A percentile compares a stretch with the other conserved stretches of the same genome.
phyloP scores from a whole-genome alignment of 2,888 invertebrate species.

The Caenorhabditis becei region DNA sequence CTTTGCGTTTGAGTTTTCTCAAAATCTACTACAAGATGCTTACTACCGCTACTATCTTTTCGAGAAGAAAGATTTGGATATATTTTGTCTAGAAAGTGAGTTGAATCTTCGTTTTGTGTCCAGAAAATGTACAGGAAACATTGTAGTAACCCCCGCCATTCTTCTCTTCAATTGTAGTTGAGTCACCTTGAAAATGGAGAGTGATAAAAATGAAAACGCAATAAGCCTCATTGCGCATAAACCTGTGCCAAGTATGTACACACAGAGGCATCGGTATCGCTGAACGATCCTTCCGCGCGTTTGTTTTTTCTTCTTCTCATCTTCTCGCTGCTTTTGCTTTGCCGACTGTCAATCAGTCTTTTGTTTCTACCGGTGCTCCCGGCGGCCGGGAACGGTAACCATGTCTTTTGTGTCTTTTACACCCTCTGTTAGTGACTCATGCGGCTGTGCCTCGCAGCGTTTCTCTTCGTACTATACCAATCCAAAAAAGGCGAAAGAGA shows the following conservation, averaged over 20 bases:
- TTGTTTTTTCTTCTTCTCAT: conserved; percentile 25
- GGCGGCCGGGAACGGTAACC: conserved; percentile 41
- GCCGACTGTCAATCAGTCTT: background rate
- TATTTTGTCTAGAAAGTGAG: too few species aligned
- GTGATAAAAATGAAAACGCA: background rate
- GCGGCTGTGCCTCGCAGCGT: conserved; percentile 14
- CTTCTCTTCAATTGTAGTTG: background rate
- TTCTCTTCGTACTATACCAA: conserved; percentile 36
- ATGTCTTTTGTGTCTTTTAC: conserved; percentile 29
- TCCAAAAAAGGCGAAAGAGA: conserved; percentile 11
- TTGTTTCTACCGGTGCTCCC: conserved; percentile 20
- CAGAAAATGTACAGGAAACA: too few species aligned
- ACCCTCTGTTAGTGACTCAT: conserved; percentile 38
- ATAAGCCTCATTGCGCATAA: conserved; percentile 29
- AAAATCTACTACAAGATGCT: background rate
- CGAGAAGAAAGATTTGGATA: too few species aligned
- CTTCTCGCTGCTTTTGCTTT: conserved; percentile 22
- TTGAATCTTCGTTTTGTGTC: too few species aligned
- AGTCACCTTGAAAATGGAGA: conserved; percentile 42
- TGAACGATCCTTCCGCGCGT: conserved; percentile 5
- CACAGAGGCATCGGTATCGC: conserved; percentile 16
- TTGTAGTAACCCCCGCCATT: too few species aligned
- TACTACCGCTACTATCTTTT: too few species aligned
- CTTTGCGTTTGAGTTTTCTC: conserved; percentile 4
- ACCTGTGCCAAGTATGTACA: conserved; percentile 37